phyloP scores from a whole-genome alignment of 2,113 vertebrate genomes.

The Dicentrarchus labrax region DNA sequence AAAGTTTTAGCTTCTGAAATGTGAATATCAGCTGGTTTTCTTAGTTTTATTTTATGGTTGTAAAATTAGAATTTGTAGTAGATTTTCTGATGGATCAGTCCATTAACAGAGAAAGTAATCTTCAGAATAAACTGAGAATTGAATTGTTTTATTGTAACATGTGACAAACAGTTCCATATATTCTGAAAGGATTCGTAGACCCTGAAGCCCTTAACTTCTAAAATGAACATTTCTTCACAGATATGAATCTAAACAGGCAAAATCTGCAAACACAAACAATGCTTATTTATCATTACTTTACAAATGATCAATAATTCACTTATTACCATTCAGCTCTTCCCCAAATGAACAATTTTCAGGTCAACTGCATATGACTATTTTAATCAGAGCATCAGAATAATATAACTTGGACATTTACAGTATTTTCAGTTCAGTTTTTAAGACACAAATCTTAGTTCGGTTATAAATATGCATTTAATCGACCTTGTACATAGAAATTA shows the following conservation, averaged over 20 bases:
- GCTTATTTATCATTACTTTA: neutral
- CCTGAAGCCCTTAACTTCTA: neutral
- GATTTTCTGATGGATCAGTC: too few species aligned
- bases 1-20: neutral
- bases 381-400: slow-evolving; percentile 36
- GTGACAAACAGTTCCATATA: neutral
- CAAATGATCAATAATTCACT: neutral
- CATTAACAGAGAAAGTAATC: neutral
- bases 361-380: neutral
- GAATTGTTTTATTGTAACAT: slow-evolving; percentile 13
- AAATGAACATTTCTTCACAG: neutral
- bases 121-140: neutral
- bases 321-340: neutral
- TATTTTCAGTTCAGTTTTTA: slow-evolving; percentile 59
- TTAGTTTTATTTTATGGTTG: neutral
- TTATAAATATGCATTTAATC: slow-evolving; percentile 47
- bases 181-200: neutral
- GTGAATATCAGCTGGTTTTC: neutral
- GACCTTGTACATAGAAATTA: slow-evolving; percentile 23
- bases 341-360: neutral
- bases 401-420: slow-evolving; percentile 47
- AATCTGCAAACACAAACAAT: neutral
- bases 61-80: too few species aligned
- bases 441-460: slow-evolving; percentile 52
- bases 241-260: neutral